Base-by-base conservation (phyloP, 1,140 invertebrate genomes). In the Drosophila pseudoananassae region DNA sequence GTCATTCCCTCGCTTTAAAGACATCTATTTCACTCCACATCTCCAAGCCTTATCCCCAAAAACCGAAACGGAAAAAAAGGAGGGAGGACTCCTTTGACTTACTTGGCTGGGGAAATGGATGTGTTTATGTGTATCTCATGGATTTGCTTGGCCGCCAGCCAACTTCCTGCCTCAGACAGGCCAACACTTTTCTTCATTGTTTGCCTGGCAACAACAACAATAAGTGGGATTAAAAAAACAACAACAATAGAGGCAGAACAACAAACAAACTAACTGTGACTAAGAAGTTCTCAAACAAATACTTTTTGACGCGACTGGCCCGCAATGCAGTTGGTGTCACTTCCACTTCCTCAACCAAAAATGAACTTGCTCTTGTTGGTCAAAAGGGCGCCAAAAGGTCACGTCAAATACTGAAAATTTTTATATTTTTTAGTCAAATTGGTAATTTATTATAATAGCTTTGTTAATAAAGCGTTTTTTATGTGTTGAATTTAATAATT, bases 301-400 rank as follows among this genome's bases (percentile, higher is more conserved):
- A 85, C 66, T 81, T 84, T 85, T 81, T 84, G 77, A 84, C 77
- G 81, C 77, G 73, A 66, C 53, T 75, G 59, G 60, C 60, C 81
- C 82, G 81, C 81, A 84, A 59, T 87, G 82, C 82, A 85, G 81
- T 85, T 69, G 73, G 58, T 84, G 81, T 85, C 80, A 85, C 55
- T 84, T 76, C 59, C 57, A 79, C 38, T 75, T 75, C 59, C 59
- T 59, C 33, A 60, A 54, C 61, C 60, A 33, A 59, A 71, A 64
- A 74, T 63, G 51, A 70, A 74, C 58, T 75, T 47, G 29, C 9
- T 23, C 9, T 8, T 8, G 31, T 36, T 36, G 50, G 29, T 4
- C 27, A 38, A 20, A 45, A 45, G 1, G n/a, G 40, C 43, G 43
- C 12, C 33, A 51, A 63, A 27, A 64, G 59, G 63, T 64, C 46